A percentile compares a stretch with the other conserved stretches of the same genome.
These are phyloP conservation scores for Aegotheles bennettii DNA, from an alignment of 2,113 vertebrate species.

Conservation along the genomic window DNA sequence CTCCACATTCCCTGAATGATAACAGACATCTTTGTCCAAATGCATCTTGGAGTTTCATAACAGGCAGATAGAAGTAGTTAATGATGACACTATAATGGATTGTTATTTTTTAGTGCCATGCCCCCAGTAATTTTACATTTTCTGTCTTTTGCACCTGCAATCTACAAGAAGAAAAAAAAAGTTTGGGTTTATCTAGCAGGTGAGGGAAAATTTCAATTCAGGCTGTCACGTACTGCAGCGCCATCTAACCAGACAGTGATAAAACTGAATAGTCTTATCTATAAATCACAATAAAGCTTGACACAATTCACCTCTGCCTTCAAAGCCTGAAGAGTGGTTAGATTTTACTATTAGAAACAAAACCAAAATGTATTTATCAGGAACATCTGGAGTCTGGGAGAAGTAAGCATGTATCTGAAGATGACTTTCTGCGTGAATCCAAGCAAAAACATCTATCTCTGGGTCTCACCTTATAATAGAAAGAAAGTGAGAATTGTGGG, in stretches of 20 bases:
- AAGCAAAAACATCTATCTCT: background rate
- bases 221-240: background rate
- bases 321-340: background rate
- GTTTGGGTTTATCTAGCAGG: background rate
- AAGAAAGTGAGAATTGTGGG: background rate
- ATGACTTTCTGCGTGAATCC: background rate
- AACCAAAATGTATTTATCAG: background rate
- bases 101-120: background rate
- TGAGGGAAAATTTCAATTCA: background rate
- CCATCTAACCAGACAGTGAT: conserved; percentile 42
- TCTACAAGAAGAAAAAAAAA: background rate
- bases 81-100: conserved; percentile 7
- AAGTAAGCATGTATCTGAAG: background rate
- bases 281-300: conserved; percentile 38
- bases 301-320: conserved; percentile 21
- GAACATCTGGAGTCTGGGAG: background rate
- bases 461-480: background rate
- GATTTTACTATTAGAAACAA: conserved; percentile 3
- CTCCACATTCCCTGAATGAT: background rate
- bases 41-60: background rate
- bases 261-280: background rate
- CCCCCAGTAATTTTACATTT: background rate
- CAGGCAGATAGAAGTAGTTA: background rate
- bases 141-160: background rate
- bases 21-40: background rate